Percentiles rank a stretch among this genome's conserved stretches.
phyloP scores from a whole-genome alignment of 2,113 vertebrate genomes.

The Nothocercus julius region DNA sequence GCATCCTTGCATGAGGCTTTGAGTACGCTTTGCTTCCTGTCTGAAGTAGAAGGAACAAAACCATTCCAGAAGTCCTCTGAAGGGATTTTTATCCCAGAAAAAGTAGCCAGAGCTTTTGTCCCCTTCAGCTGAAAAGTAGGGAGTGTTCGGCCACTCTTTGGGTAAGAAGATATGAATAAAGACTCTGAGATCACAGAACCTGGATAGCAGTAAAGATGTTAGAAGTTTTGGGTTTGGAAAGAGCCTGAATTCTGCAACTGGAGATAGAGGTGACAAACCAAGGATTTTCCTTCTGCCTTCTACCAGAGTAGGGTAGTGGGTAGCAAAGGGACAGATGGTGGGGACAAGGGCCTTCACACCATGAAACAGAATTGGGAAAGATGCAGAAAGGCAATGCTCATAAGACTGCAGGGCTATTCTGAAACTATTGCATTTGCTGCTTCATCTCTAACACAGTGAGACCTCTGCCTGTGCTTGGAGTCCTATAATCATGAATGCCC shows the following conservation, averaged over 20 bases:
- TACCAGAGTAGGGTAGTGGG: neutral
- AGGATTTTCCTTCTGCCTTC: constrained; percentile 9
- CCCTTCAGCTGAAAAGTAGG: neutral
- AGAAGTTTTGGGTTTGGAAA: neutral
- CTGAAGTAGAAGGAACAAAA: neutral
- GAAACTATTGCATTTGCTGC: neutral
- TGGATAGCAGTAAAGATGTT: neutral
- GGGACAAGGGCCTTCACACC: neutral
- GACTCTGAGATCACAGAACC: neutral
- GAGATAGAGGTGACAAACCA: neutral
- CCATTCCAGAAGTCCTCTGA: neutral
- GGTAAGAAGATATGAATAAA: neutral
- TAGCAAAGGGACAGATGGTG: neutral
- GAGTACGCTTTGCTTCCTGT: neutral
- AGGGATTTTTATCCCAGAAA: neutral
- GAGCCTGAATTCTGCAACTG: neutral
- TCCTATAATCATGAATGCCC: neutral
- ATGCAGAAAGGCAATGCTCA: neutral
- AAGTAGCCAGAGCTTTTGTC: neutral
- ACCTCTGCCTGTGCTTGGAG: neutral
- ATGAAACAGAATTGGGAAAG: neutral
- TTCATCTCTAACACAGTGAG: neutral
- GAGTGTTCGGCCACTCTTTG: neutral
- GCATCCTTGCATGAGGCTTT: neutral
- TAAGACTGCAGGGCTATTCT: neutral